These are phyloP conservation scores for Andrena praecox DNA, from an alignment of 2,888 invertebrate species.

Conservation along the genomic window DNA sequence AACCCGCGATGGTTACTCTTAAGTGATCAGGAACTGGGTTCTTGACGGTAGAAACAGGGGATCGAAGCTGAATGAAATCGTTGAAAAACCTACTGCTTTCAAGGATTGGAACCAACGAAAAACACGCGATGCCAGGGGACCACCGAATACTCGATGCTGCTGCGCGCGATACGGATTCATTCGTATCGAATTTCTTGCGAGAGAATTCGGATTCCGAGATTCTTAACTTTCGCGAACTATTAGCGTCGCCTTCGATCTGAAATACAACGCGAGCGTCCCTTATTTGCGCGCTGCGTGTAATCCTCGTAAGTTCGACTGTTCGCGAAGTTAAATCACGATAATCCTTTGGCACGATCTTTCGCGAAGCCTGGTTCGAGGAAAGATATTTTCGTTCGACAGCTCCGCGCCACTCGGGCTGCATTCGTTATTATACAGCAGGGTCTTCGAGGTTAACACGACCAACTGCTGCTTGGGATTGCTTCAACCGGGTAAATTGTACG, in stretches of 20 bases:
- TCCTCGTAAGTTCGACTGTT: constrained; percentile 24
- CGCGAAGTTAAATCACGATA: constrained; percentile 27
- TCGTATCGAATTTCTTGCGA: constrained; percentile 28
- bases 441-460: constrained; percentile 31
- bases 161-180: constrained; percentile 25
- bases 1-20: too few species aligned
- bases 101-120: constrained; percentile 5
- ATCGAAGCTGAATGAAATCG: too few species aligned
- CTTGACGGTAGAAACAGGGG: too few species aligned
- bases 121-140: background rate
- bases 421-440: constrained; percentile 33
- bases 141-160: constrained; percentile 21
- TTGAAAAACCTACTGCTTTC: constrained; percentile 3
- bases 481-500: background rate
- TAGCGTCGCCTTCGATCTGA: constrained; percentile 13
- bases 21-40: too few species aligned
- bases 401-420: background rate
- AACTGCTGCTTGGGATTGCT: background rate
- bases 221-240: constrained; percentile 17
- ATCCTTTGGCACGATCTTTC: constrained; percentile 32
- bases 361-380: background rate
- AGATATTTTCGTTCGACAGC: constrained; percentile 33
- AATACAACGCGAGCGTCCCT: constrained; percentile 18
- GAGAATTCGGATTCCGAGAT: constrained; percentile 22
- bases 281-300: constrained; percentile 16